phyloP scores from a whole-genome alignment of 2,113 vertebrate species.

The Rhinolophus sinicus region DNA sequence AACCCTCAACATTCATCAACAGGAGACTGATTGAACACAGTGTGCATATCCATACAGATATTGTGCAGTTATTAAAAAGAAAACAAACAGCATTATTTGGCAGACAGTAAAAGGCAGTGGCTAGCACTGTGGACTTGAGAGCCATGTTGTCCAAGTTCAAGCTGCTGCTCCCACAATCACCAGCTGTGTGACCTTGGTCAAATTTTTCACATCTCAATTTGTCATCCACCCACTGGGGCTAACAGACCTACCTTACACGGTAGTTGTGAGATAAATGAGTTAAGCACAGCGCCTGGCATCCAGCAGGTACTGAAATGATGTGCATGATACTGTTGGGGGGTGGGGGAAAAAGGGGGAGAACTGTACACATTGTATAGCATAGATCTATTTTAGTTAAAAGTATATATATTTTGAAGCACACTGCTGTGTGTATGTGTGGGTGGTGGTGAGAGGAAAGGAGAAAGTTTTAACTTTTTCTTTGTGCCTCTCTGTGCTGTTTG shows the following conservation, averaged over 20 bases:
- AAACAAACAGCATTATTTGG: constrained; percentile 12
- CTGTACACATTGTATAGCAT: neutral
- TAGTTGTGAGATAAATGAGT: neutral
- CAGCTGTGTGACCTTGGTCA: neutral
- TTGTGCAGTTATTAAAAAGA: neutral
- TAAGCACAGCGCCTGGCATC: neutral
- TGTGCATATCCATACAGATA: neutral
- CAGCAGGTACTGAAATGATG: neutral
- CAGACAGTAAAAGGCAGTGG: neutral
- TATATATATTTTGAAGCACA: neutral
- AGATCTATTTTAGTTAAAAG: neutral
- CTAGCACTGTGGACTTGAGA: neutral
- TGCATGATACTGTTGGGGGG: neutral
- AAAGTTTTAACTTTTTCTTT: constrained; percentile 6
- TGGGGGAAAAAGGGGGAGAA: fast-evolving
- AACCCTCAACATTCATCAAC: neutral
- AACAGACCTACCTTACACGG: neutral
- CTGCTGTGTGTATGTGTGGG: neutral
- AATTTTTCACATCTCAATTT: neutral
- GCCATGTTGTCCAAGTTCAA: neutral
- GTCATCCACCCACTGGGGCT: neutral
- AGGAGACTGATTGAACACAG: neutral
- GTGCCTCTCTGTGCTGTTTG: neutral
- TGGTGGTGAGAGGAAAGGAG: neutral
- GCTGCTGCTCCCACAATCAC: neutral